These are phyloP conservation scores for Dromas ardeola DNA, from an alignment of 2,113 vertebrate genomes.

Conservation along the genomic window DNA sequence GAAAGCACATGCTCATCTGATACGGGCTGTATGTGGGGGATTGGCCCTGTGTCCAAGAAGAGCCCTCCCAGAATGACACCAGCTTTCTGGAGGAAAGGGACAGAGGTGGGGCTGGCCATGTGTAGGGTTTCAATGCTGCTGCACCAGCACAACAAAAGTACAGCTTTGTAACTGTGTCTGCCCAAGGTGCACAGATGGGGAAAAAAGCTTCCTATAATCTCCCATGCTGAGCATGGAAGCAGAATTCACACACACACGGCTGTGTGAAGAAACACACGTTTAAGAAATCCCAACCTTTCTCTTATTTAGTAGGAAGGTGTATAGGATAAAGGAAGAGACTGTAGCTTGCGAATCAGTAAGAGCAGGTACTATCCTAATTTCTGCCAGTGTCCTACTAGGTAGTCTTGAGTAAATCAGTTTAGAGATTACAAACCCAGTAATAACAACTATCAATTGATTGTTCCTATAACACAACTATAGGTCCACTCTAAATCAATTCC, in stretches of 20 bases:
- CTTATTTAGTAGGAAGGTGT: not conserved
- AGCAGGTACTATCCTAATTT: not conserved
- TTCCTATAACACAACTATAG: not conserved
- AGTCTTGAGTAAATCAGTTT: not conserved
- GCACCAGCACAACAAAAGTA: not conserved
- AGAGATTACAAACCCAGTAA: not conserved
- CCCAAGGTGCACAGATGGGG: not conserved
- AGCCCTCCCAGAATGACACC: not conserved
- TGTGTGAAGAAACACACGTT: accelerated
- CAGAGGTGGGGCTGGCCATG: not conserved
- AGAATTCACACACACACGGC: accelerated
- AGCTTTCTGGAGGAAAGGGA: not conserved
- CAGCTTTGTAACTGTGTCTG: not conserved
- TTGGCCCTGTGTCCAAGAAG: not conserved
- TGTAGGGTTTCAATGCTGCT: not conserved
- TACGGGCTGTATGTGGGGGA: not conserved
- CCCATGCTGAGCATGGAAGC: not conserved
- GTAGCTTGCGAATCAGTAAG: not conserved
- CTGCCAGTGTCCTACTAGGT: not conserved
- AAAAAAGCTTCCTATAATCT: not conserved
- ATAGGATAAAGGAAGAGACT: not conserved
- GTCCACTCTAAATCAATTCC: not conserved
- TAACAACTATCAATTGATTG: not conserved
- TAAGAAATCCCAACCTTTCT: not conserved
- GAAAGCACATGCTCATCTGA: not conserved